Percentiles rank a stretch among this genome's conserved stretches.
These are phyloP conservation scores for Zelostemma sp. DNA, from an alignment of 1,140 invertebrate species.

Conservation along the genomic window DNA sequence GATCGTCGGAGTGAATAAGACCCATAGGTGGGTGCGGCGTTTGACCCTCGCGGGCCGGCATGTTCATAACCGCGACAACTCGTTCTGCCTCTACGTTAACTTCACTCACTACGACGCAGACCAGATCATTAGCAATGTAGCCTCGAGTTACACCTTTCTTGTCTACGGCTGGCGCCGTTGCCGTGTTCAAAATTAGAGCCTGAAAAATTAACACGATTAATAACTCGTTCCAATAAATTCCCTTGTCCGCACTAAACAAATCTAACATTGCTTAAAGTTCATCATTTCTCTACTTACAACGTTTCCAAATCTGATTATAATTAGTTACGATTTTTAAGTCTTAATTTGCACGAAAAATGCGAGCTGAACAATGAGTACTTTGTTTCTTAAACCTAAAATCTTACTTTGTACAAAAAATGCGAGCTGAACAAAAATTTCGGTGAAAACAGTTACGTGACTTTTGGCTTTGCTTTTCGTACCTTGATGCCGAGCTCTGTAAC, in stretches of 20 bases:
- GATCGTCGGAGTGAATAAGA: constrained; percentile 85
- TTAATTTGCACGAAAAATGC: too few relatives aligned
- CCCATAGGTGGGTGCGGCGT: constrained; percentile 81
- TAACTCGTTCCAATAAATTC: too few relatives aligned
- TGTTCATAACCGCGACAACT: constrained; percentile 88
- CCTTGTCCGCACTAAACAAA: too few relatives aligned
- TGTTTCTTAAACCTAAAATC: too few relatives aligned
- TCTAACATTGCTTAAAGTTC: too few relatives aligned
- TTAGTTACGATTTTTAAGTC: too few relatives aligned
- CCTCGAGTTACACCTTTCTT: constrained; percentile 83
- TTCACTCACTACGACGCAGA: constrained; percentile 90
- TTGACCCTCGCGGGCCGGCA: constrained; percentile 77
- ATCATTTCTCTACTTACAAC: too few relatives aligned
- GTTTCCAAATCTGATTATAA: neutral
- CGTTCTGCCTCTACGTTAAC: constrained; percentile 89
- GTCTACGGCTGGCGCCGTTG: constrained; percentile 80
- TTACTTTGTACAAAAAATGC: too few relatives aligned
- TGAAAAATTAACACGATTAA: constrained; percentile 29
- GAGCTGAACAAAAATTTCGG: neutral
- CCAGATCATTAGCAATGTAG: constrained; percentile 85
- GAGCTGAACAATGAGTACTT: too few relatives aligned
- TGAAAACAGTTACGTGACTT: neutral
- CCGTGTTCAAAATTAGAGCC: constrained; percentile 69
- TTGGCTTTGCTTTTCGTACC: constrained; percentile 61
- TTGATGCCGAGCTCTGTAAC: constrained; percentile 88